Evolutionary conservation across 2,888 invertebrate genomes (phyloP), one percentile per base, ranked within the genome.

Genomic region (Abrostola triplasia): DNA sequence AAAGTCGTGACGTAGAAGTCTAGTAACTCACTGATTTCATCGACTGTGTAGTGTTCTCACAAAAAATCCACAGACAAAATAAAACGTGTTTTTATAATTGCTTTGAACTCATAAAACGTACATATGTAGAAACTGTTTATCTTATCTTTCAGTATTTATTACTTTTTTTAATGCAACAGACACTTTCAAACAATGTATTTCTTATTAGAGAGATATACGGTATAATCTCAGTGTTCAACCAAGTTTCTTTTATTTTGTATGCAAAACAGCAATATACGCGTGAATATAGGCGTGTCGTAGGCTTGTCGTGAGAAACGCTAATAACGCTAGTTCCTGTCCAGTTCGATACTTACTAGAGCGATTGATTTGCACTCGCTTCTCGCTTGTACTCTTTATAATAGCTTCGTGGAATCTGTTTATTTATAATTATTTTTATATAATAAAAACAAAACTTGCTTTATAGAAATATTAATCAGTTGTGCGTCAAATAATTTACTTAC

Each of bases 321-420:
- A 75, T 75, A 64, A 73, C 59, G 58, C 54, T 37, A 59, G 68
- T 73, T 77, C 73, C 76, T 80, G 67, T 55, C 72, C 60, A 70
- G 70, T 77, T 74, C 59, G 51, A 58, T 76, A 73, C 69, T 83
- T 79, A 84, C 66, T 79, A 76, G 84, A 84, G 84, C 85, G 81
- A 82, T 82, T 67, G 82, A 82, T 84, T 81, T 71, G 72, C 74
- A 76, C 76, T 71, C 70, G 60, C 72, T 69, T 76, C 80, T 80
- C 76, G 74, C 71, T 72, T 73, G 67, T 79, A 64, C 74, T 76
- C 67, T 63, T 65, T 54, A 35, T 81, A 81, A 84, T 81, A 63
- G 59, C 76, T 54, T 63, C 64, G 49, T 62, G 24, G 72, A 72
- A 74, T 50, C 52, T 63, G 36, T 67, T 61, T 67, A 67, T 69